A percentile compares a stretch with the other conserved stretches of the same genome.
Conservation (phyloP, 2,888 invertebrate genomes). For the Drosophila differens region DNA sequence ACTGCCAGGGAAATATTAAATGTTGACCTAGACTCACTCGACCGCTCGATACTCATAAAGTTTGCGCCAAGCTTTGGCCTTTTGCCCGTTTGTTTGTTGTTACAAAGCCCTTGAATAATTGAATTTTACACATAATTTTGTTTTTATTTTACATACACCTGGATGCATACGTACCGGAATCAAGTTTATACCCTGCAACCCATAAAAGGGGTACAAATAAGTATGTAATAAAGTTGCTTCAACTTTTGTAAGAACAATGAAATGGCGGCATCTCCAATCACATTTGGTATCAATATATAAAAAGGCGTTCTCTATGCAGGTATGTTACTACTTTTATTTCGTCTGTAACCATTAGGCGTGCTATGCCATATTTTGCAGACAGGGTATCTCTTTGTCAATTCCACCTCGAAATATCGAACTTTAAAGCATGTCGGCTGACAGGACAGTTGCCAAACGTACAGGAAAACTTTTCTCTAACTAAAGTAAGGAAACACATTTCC, state of each 20-base stretch:
- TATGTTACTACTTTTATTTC: neutral
- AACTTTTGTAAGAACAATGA: neutral
- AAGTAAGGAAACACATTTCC: constrained; percentile 22
- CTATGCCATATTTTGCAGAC: neutral
- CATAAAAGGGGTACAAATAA: neutral
- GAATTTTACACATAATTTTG: constrained; percentile 61
- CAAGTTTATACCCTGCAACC: neutral
- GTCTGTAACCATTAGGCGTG: neutral
- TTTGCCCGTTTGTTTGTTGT: constrained; percentile 37
- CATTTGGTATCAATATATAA: neutral
- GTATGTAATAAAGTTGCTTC: neutral
- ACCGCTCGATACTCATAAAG: constrained; percentile 9
- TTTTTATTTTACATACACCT: constrained; percentile 39
- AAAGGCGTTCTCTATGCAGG: neutral
- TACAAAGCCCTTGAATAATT: constrained; percentile 70
- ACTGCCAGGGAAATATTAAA: neutral
- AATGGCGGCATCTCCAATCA: neutral
- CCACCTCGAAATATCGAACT: neutral
- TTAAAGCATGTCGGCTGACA: constrained; percentile 7
- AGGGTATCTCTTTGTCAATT: neutral
- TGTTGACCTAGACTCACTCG: constrained; percentile 7
- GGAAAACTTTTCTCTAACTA: constrained; percentile 24
- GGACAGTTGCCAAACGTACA: constrained; percentile 1
- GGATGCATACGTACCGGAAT: neutral
- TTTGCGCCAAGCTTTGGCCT: constrained; percentile 12